phyloP scores from a whole-genome alignment of 2,797 vertebrate genomes.

The Poecile montanus region DNA sequence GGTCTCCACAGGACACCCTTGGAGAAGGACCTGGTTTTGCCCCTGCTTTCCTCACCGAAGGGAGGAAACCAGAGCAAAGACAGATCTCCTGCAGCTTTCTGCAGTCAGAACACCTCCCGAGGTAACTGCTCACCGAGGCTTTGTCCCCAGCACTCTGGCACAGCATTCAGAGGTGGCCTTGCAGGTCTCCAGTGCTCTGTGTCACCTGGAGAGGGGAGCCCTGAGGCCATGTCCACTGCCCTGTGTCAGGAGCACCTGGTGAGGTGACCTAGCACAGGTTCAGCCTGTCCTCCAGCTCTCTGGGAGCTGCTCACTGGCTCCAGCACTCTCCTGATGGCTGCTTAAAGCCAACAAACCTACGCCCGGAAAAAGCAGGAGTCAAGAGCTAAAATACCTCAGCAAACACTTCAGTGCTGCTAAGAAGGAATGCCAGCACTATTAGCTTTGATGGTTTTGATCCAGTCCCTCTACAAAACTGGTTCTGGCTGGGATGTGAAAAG shows the following conservation, averaged over 20 bases:
- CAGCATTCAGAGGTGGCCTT: neutral
- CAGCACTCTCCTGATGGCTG: neutral
- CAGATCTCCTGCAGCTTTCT: neutral
- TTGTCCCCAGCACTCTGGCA: neutral
- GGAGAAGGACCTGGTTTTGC: neutral
- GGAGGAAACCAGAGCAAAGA: neutral
- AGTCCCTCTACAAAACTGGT: neutral
- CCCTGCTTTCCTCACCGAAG: neutral
- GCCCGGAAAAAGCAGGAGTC: neutral
- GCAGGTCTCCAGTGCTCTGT: neutral
- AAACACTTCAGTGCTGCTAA: neutral
- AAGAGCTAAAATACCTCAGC: neutral
- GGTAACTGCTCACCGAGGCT: neutral
- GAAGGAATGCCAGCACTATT: neutral
- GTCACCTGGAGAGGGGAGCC: neutral
- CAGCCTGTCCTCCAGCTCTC: neutral
- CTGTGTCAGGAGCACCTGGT: neutral
- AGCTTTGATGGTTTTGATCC: neutral
- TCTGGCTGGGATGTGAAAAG: neutral
- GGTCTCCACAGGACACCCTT: neutral
- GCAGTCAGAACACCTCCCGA: neutral
- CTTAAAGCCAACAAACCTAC: neutral
- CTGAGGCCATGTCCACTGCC: rapidly evolving
- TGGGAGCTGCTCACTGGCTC: neutral
- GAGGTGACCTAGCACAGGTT: neutral